Percentiles rank a stretch among this genome's conserved stretches.
phyloP scores from a whole-genome alignment of 2,888 invertebrate genomes.

The Dexiosoma caninum region DNA sequence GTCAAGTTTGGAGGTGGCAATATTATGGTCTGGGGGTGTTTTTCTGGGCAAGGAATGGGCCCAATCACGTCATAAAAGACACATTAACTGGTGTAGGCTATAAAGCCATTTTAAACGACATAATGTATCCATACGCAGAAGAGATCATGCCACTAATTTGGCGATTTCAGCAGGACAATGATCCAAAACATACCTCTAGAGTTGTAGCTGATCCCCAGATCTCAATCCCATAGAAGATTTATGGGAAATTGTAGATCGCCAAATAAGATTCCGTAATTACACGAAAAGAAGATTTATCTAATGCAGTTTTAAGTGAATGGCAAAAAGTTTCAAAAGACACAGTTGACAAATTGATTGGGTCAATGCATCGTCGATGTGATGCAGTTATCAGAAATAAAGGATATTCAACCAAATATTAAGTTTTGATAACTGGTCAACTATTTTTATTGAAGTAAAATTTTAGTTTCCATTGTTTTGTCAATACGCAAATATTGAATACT shows the following conservation, averaged over 20 bases:
- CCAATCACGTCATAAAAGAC: not conserved
- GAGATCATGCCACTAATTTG: not conserved
- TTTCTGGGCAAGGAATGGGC: not conserved
- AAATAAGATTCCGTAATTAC: not conserved
- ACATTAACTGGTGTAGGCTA: not conserved
- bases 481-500: not conserved
- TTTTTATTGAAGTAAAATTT: not conserved
- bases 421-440: not conserved
- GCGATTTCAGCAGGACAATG: not conserved
- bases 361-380: not conserved
- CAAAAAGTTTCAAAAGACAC: not conserved
- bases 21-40: conserved; percentile 15
- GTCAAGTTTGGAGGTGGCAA: not conserved
- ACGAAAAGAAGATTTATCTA: not conserved
- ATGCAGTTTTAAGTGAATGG: not conserved
- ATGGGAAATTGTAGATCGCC: not conserved
- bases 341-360: not conserved
- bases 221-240: not conserved
- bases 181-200: not conserved
- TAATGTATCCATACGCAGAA: not conserved
- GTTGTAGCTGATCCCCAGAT: not conserved
- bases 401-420: not conserved
- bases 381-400: not conserved
- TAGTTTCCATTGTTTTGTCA: not conserved
- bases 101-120: conserved; percentile 3